Base-by-base conservation (phyloP, 2,888 invertebrate genomes). In the Rosalia funebris region DNA sequence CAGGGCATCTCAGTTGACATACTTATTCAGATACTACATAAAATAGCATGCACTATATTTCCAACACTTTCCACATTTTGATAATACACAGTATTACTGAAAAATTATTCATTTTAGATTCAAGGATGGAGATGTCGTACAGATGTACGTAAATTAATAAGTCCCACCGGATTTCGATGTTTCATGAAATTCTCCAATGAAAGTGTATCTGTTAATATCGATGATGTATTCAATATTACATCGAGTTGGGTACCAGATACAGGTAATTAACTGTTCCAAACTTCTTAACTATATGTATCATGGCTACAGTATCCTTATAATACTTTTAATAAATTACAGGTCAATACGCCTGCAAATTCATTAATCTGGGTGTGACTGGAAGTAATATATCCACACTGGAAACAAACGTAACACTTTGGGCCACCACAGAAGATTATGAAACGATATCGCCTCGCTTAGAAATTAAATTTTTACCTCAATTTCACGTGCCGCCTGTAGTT, bases 291-390 rank as follows among this genome's bases (percentile, higher is more conserved):
- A 36, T 19, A 15, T 53, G 25, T 52, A 37, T 39, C 20, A 16
- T 7, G 31, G 32, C 17, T 31, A 14, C 25, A 25, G 3, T 3
- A 9, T 25, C 25, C 3, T 41, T 41, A 45, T 17, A 53, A 36
- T 10, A 19, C 58, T 61, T 53, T n/a, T 25, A 25, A 25, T 25
- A 25, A 25, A 25, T 62, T 76, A 34, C 58, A 81, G 79, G 80
- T 54, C 76, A 77, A 64, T 81, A 83, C 69, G 71, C 77, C 47
- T 81, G 82, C 69, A 75, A 78, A 65, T 60, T 82, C 17, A 70
- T 71, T 34, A 71, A 79, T 50, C 57, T 69, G 34, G 70, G 74
- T 25, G 57, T 70, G 3, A 71, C 73, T 36, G 71, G 70, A 11
- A 63, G 73, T 4, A 70, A 75, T 39, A 73, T 74, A 34, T 75